Conservation (phyloP, 2,113 vertebrate genomes). For the Psettodes erumei region DNA sequence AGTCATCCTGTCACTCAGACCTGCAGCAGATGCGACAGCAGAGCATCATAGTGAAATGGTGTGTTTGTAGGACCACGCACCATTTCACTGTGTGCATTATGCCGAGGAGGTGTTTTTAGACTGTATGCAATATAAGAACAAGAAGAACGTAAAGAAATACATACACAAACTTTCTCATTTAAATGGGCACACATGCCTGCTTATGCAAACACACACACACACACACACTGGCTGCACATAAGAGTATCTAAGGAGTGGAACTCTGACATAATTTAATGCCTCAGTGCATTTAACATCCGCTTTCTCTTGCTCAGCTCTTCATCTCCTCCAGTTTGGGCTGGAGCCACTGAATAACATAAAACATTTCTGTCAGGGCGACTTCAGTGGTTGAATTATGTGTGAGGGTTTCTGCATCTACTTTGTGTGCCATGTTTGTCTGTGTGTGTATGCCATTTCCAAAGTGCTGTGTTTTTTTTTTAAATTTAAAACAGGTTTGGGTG, state of each 20-base stretch:
- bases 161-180: conserved; percentile 2
- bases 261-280: conserved; percentile 56
- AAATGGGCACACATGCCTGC: conserved; percentile 2
- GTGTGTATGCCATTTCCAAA: conserved; percentile 1
- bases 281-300: conserved; percentile 54
- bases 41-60: conserved; percentile 16
- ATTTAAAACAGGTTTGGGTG: background rate
- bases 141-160: background rate
- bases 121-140: background rate
- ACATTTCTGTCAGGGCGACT: conserved; percentile 38
- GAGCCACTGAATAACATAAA: conserved; percentile 40
- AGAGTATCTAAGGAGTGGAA: conserved; percentile 28
- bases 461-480: background rate
- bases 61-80: too few relatives aligned
- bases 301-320: conserved; percentile 35
- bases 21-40: conserved; percentile 23
- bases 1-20: conserved; percentile 57
- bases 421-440: background rate
- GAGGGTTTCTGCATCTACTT: conserved; percentile 8
- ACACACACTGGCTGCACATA: conserved; percentile 14
- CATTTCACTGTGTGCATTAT: conserved; percentile 22
- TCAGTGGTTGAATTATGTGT: conserved; percentile 39
- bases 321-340: conserved; percentile 36
- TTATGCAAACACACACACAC: conserved; percentile 5
- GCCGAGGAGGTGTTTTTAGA: background rate